Conservation (phyloP, 2,797 vertebrate species). For the Vipera ursinii region DNA sequence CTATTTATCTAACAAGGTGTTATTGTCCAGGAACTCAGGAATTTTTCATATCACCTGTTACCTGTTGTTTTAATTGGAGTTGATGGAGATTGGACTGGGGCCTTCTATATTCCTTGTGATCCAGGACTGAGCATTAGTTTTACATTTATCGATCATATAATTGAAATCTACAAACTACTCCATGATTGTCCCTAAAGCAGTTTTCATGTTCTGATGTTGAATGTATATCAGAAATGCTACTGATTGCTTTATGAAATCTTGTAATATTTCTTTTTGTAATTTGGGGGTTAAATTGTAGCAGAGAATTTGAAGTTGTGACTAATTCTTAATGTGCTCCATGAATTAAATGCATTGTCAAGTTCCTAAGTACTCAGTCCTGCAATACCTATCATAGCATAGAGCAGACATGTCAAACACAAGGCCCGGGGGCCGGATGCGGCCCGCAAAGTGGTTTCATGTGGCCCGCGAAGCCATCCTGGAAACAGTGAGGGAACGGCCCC, state of each 20-base stretch:
- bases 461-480: too few relatives aligned
- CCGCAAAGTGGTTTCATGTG: too few relatives aligned
- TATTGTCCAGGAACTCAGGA: neutral
- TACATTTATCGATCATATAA: neutral
- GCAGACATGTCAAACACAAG: too few relatives aligned
- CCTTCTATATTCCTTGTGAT: neutral
- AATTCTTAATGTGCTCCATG: neutral
- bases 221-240: neutral
- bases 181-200: neutral
- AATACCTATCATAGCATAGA: neutral
- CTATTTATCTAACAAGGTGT: neutral
- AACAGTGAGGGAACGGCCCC: too few relatives aligned
- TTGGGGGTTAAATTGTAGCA: neutral
- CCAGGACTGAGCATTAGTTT: neutral
- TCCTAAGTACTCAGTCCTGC: neutral
- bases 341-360: neutral
- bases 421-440: too few relatives aligned
- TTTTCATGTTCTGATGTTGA: neutral
- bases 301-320: neutral
- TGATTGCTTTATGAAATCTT: neutral
- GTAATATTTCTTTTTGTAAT: neutral
- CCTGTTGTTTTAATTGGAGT: neutral
- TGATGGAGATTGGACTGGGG: neutral
- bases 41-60: neutral
- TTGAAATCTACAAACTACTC: neutral